phyloP scores from a whole-genome alignment of 1,140 invertebrate species.

The Lordiphosa stackelbergi region DNA sequence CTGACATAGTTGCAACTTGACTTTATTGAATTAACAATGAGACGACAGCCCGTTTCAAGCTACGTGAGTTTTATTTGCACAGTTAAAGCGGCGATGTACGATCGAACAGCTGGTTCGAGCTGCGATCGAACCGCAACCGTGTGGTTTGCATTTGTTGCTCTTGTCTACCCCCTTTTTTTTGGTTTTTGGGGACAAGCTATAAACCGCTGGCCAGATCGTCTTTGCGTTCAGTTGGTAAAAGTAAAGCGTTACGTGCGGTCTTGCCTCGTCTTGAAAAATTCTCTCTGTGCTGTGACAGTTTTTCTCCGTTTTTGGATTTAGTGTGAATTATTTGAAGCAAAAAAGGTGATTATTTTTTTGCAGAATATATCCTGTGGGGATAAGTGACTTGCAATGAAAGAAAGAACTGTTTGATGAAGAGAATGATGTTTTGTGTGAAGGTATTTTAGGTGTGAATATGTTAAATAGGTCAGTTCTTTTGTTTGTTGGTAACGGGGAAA shows the following conservation, averaged over 20 bases:
- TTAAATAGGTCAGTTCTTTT: too few relatives aligned
- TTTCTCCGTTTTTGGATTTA: conserved; percentile 1
- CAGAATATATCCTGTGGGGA: conserved; percentile 30
- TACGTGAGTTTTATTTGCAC: background rate
- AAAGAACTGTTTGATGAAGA: background rate
- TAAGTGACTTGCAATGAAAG: conserved; percentile 16
- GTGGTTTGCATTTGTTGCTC: conserved; percentile 29
- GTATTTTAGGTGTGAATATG: too few relatives aligned
- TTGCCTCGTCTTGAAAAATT: conserved; percentile 25
- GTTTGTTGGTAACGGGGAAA: too few relatives aligned
- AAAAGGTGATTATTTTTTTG: conserved; percentile 41
- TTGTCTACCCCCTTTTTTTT: conserved; percentile 31
- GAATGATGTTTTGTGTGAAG: background rate
- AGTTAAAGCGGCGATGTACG: background rate
- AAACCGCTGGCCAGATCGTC: conserved; percentile 75
- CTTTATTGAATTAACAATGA: too few relatives aligned
- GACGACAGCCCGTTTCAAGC: background rate
- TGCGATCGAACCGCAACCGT: conserved; percentile 31
- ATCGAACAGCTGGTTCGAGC: conserved; percentile 33
- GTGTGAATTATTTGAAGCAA: conserved; percentile 26
- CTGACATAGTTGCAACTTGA: conserved; percentile 48
- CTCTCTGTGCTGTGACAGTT: conserved; percentile 16
- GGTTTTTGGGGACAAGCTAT: conserved; percentile 69
- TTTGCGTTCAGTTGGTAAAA: conserved; percentile 76
- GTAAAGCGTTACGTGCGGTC: conserved; percentile 74